Evolutionary conservation across 2,113 vertebrate genomes (phyloP).

Genomic region (Psilopogon haemacephalus): DNA sequence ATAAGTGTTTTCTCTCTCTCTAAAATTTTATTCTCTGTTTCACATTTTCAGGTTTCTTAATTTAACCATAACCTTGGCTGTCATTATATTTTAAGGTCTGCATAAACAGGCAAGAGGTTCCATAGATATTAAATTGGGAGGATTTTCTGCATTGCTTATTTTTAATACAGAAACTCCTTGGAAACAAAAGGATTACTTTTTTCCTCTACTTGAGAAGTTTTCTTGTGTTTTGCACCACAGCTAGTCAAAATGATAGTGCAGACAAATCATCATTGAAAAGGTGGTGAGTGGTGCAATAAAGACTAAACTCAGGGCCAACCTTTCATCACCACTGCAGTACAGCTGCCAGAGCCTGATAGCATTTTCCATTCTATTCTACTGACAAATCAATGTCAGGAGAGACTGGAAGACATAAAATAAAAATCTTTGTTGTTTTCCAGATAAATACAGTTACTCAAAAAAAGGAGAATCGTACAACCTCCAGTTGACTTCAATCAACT

Average conservation of each 20-base stretch:
- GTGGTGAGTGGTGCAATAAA: not conserved
- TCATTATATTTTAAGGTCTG: not conserved
- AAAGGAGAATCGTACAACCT: not conserved
- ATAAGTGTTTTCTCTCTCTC: not conserved
- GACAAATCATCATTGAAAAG: constrained; percentile 5
- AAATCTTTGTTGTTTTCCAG: not conserved
- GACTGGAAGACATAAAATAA: not conserved
- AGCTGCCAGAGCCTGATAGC: not conserved
- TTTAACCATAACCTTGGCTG: not conserved
- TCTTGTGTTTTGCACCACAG: not conserved
- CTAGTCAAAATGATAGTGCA: not conserved
- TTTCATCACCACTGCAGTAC: constrained; percentile 9
- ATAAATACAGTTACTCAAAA: not conserved
- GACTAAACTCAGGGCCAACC: constrained; percentile 8
- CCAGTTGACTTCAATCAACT: not conserved
- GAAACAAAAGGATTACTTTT: not conserved
- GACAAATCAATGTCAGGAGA: constrained; percentile 19
- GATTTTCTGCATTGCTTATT: not conserved
- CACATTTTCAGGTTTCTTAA: not conserved
- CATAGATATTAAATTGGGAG: not conserved
- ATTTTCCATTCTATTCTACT: constrained; percentile 38
- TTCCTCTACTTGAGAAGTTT: not conserved
- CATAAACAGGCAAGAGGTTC: not conserved
- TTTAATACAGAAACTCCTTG: constrained; percentile 11
- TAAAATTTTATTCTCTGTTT: not conserved